phyloP scores from a whole-genome alignment of 1,140 invertebrate species.

The Metopolophium dirhodum region DNA sequence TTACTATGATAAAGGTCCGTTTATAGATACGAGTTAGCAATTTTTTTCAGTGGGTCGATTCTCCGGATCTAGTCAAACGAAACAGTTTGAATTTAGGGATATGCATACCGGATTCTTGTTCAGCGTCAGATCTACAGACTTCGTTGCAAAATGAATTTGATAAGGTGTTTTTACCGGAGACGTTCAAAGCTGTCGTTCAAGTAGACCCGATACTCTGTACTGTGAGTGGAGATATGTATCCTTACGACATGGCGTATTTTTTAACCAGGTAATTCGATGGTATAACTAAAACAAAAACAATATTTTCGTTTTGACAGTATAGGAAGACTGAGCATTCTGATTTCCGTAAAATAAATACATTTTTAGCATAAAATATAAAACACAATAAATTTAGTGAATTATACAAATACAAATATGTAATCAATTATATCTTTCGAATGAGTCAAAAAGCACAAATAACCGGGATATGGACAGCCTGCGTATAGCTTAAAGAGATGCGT shows the following conservation, averaged over 20 bases:
- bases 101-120: conserved; percentile 40
- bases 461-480: too few species aligned
- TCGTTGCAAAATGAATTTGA: conserved; percentile 25
- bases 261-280: conserved; percentile 20
- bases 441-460: too few species aligned
- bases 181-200: not conserved
- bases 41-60: conserved; percentile 40
- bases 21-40: too few species aligned
- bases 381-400: not conserved
- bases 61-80: not conserved
- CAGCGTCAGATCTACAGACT: not conserved
- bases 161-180: not conserved
- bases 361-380: too few species aligned
- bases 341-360: not conserved
- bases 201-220: conserved; percentile 2
- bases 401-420: not conserved
- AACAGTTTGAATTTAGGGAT: conserved; percentile 28
- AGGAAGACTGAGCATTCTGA: not conserved
- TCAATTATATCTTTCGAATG: not conserved
- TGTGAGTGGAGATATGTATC: conserved; percentile 19
- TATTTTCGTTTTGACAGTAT: not conserved
- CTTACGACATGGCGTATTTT: not conserved
- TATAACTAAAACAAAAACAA: not conserved
- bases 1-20: not conserved
- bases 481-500: too few species aligned